These are phyloP conservation scores for Masnerella sp. DNA, from an alignment of 2,888 invertebrate species.

Conservation along the genomic window DNA sequence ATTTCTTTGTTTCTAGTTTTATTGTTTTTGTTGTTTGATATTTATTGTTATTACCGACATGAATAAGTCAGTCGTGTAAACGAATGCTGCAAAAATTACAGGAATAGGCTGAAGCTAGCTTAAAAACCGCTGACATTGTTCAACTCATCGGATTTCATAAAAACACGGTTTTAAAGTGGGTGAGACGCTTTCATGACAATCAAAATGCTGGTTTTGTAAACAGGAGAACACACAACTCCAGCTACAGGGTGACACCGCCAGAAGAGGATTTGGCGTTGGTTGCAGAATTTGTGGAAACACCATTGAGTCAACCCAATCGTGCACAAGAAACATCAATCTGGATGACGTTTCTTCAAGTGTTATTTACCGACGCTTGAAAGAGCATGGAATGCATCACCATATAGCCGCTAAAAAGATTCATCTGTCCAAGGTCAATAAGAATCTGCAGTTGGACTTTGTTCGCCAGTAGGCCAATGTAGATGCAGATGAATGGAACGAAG, in stretches of 20 bases:
- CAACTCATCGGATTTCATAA: background rate
- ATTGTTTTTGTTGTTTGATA: too few relatives aligned
- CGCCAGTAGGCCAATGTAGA: background rate
- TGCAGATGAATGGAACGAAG: constrained; percentile 12
- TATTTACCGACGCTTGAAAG: constrained; percentile 21
- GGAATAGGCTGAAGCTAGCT: constrained; percentile 18
- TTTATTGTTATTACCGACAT: too few relatives aligned
- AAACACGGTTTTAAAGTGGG: constrained; percentile 16
- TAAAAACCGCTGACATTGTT: constrained; percentile 7
- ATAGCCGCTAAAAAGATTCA: constrained; percentile 34
- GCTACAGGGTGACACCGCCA: background rate
- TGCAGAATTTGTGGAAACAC: background rate
- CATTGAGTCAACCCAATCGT: background rate
- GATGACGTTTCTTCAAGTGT: constrained; percentile 1
- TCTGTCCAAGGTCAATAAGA: constrained; percentile 11
- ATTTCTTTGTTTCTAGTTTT: too few relatives aligned
- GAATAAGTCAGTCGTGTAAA: background rate
- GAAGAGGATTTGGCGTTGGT: constrained; percentile 5
- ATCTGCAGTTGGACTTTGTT: constrained; percentile 1
- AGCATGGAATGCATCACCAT: constrained; percentile 13
- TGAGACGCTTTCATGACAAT: background rate
- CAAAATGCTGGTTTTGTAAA: background rate
- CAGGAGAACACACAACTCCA: background rate
- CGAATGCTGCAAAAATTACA: constrained; percentile 20
- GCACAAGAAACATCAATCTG: constrained; percentile 11